Evolutionary conservation across 2,113 vertebrate species (phyloP).

Genomic region (Aplodontia rufa): DNA sequence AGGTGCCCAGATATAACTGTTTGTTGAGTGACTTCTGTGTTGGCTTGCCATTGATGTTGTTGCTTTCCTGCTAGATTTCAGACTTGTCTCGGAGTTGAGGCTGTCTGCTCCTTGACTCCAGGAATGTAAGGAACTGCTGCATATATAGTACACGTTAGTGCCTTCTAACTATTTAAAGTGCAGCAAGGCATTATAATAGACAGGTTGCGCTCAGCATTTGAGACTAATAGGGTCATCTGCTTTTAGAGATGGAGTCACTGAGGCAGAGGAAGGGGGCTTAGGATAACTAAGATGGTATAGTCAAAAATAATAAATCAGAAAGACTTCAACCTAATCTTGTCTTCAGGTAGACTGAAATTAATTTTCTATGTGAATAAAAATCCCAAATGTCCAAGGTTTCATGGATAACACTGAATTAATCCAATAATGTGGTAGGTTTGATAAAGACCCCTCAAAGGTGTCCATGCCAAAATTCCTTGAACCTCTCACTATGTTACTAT

Average conservation of each 20-base stretch:
- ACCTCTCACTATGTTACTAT: neutral
- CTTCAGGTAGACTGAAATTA: neutral
- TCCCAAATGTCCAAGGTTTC: neutral
- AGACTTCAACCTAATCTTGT: neutral
- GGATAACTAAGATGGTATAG: neutral
- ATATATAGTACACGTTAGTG: neutral
- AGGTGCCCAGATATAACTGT: neutral
- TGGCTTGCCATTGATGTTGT: neutral
- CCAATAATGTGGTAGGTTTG: neutral
- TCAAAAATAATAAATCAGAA: conserved; percentile 6
- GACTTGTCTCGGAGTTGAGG: neutral
- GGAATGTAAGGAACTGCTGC: neutral
- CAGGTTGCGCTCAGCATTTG: neutral
- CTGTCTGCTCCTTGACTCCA: neutral
- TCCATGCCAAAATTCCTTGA: neutral
- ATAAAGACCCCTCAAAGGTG: neutral
- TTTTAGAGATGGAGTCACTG: neutral
- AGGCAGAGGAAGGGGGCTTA: neutral
- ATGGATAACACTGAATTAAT: neutral
- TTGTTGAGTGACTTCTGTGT: neutral
- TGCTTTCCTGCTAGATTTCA: neutral
- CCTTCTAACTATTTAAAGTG: neutral
- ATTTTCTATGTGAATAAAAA: conserved; percentile 8
- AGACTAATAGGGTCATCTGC: neutral
- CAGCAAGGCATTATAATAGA: neutral